Evolutionary conservation across 2,113 vertebrate species (phyloP).

Genomic region (Nothoprocta perdicaria): DNA sequence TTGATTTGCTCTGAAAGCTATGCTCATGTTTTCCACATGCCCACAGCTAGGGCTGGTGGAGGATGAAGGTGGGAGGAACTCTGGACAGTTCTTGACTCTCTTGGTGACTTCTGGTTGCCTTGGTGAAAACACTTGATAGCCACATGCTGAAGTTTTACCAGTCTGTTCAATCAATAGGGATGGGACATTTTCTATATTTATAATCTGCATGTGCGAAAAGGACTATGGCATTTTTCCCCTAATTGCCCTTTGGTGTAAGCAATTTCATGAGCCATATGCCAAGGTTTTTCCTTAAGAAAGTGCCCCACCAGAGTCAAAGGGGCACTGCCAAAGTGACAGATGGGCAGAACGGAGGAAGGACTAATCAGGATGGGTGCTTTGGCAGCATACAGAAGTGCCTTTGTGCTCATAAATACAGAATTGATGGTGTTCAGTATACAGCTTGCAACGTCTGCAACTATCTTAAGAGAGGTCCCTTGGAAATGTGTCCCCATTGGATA

Average conservation of each 20-base stretch:
- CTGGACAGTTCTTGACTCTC: rapidly evolving
- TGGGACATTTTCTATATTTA: rapidly evolving
- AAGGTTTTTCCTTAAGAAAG: not conserved
- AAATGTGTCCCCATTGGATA: not conserved
- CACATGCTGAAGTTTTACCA: not conserved
- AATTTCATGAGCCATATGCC: not conserved
- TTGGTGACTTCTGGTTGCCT: not conserved
- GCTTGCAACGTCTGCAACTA: not conserved
- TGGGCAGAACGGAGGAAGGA: rapidly evolving
- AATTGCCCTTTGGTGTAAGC: not conserved
- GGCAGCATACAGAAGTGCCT: not conserved
- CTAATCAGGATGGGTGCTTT: not conserved
- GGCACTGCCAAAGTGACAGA: not conserved
- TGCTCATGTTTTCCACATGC: not conserved
- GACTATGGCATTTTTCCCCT: not conserved
- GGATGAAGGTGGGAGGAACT: not conserved
- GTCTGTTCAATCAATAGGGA: not conserved
- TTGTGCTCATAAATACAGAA: not conserved
- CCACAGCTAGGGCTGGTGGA: not conserved
- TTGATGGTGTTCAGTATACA: not conserved
- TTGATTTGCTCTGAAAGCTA: not conserved
- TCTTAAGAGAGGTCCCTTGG: not conserved
- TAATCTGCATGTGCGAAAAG: not conserved
- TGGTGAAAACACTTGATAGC: rapidly evolving
- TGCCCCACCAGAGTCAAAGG: not conserved